These are phyloP conservation scores for Morelia viridis DNA, from an alignment of 2,797 vertebrate species.

Conservation along the genomic window DNA sequence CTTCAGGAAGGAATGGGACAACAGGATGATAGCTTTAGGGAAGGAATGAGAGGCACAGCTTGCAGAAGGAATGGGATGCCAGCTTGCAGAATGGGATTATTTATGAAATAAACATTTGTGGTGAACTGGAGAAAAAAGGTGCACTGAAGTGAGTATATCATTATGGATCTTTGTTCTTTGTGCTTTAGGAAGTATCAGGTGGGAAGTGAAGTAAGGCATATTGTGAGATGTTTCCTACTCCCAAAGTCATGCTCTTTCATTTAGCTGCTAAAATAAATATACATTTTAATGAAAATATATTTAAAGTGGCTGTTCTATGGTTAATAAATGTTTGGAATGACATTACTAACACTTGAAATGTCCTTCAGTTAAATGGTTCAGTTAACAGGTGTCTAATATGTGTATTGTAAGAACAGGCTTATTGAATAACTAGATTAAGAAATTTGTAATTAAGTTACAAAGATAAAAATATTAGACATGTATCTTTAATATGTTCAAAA, in stretches of 20 bases:
- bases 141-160: background rate
- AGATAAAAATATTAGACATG: background rate
- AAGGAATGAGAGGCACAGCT: no score
- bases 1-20: no score
- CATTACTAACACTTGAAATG: background rate
- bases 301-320: background rate
- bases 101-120: background rate
- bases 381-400: background rate
- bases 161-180: background rate
- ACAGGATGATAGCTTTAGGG: no score
- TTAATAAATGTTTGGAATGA: background rate
- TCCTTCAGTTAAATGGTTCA: background rate
- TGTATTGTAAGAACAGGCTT: conserved; percentile 16
- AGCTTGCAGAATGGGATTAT: background rate
- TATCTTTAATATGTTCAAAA: conserved; percentile 3
- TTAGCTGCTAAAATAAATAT: background rate
- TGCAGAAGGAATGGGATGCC: no score
- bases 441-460: background rate
- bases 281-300: background rate
- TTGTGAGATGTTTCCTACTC: background rate
- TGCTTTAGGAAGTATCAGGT: background rate
- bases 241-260: background rate
- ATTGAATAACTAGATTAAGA: conserved; percentile 13
- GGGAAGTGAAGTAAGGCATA: background rate
- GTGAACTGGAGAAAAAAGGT: background rate